These are phyloP conservation scores for Apaloderma vittatum DNA, from an alignment of 2,113 vertebrate species.

Conservation along the genomic window DNA sequence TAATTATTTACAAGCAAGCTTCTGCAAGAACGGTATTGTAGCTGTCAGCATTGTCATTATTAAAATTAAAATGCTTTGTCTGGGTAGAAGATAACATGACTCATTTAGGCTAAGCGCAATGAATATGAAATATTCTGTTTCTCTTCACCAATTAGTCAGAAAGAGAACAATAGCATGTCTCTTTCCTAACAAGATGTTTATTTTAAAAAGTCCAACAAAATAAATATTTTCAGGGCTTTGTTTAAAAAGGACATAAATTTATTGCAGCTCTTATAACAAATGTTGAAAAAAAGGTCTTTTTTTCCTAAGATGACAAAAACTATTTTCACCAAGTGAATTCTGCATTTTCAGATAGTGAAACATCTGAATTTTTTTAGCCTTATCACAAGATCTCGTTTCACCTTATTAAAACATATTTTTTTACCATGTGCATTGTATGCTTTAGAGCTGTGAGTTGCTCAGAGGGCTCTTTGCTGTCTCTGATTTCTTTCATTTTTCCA, in stretches of 20 bases:
- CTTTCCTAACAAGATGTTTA: constrained; percentile 27
- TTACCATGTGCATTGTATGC: neutral
- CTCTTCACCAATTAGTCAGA: neutral
- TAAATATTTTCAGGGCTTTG: constrained; percentile 13
- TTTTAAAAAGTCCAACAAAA: constrained; percentile 14
- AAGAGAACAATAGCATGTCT: constrained; percentile 43
- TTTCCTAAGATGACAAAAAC: neutral
- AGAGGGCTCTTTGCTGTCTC: neutral
- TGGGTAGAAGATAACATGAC: constrained; percentile 49
- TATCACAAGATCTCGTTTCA: neutral
- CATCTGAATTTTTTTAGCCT: neutral
- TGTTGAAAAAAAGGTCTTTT: neutral
- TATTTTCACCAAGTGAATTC: neutral
- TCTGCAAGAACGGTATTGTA: constrained; percentile 34
- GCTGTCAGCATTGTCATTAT: constrained; percentile 51
- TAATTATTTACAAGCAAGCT: constrained; percentile 73
- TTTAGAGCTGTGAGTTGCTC: neutral
- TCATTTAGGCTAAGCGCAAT: constrained; percentile 48
- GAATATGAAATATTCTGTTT: constrained; percentile 54
- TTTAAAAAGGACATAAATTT: neutral
- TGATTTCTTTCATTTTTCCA: neutral
- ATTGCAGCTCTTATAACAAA: neutral
- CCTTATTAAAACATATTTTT: neutral
- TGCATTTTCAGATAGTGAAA: neutral
- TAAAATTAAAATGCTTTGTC: constrained; percentile 58